Evolutionary conservation across 2,888 invertebrate species (phyloP), one percentile per base, ranked within the genome.

Genomic region (Horisme vitalbata): DNA sequence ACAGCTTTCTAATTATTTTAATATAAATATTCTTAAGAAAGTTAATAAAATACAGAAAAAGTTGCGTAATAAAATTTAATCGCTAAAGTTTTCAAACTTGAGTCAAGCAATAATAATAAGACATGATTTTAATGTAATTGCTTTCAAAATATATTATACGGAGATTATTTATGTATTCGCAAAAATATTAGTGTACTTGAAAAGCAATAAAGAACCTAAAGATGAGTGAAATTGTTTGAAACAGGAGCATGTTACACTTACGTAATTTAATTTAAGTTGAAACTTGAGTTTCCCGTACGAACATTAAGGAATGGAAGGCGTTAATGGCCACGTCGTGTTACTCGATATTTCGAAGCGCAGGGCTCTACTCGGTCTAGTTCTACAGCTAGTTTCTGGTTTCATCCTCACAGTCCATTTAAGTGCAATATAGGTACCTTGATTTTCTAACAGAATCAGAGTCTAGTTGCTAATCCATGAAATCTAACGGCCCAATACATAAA

Each of bases 301-400:
- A 47, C 64, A 59, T 63, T 68, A 62, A 61, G 54, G 57, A 57
- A 57, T 56, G 52, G 61, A 67, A 66, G 65, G 62, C 61, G 63
- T 66, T 79, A 77, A 77, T 77, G 71, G 75, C 63, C 59, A 63
- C 65, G 65, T 65, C 68, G 56, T 60, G 78, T 73, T 72, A 77
- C 66, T 59, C 56, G 74, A 78, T 77, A 75, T 70, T 78, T 71
- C 67, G 41, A 49, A 59, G 60, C 68, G 63, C 60, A 36, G 54
- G 45, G 57, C 54, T 60, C 57, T 60, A 61, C n/a, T n/a, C n/a
- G n/a, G n/a, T n/a, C n/a, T 59, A 48, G 61, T 65, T 63, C 61
- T 64, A 24, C 27, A 61, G 54, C 26, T 45, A 56, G 65, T 65
- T 65, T 59, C 50, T 68, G 47, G 39, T 52, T 52, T 52, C 52